These are phyloP conservation scores for Platyscelio sp. DNA, from an alignment of 2,888 invertebrate species.

Conservation along the genomic window DNA sequence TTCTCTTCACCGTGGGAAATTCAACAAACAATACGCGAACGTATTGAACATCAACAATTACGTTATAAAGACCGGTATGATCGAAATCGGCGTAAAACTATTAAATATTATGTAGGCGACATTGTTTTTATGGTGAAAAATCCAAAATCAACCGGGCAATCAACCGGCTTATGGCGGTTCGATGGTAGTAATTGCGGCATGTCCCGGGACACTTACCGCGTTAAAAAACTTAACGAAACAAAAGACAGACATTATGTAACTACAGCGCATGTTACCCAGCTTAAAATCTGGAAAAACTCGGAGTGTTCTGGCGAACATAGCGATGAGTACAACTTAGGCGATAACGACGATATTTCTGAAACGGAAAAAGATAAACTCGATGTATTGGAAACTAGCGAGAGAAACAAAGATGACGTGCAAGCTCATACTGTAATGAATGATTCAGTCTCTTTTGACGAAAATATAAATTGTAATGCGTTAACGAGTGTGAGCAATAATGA, in stretches of 20 bases:
- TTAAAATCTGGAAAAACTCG: background rate
- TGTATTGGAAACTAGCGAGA: too few relatives aligned
- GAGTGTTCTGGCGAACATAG: background rate
- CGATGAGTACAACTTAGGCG: background rate
- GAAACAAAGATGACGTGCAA: too few relatives aligned
- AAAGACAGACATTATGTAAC: background rate
- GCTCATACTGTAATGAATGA: too few relatives aligned
- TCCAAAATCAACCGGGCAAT: background rate
- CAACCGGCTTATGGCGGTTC: too few relatives aligned
- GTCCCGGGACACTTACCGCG: too few relatives aligned
- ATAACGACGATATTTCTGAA: background rate
- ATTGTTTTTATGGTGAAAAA: constrained; percentile 19
- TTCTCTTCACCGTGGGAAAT: too few relatives aligned
- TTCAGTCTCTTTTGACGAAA: too few relatives aligned
- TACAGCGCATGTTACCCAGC: background rate
- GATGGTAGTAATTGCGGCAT: too few relatives aligned
- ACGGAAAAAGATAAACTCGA: too few relatives aligned
- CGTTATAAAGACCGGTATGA: constrained; percentile 15
- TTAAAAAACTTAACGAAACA: background rate
- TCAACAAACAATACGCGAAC: background rate
- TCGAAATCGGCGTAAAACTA: background rate
- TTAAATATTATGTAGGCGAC: constrained; percentile 5
- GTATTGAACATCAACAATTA: background rate
- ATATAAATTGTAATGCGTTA: too few relatives aligned
- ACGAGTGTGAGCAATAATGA: too few relatives aligned